Conservation (phyloP, 2,113 vertebrate species). For the Rhinogobius similis region DNA sequence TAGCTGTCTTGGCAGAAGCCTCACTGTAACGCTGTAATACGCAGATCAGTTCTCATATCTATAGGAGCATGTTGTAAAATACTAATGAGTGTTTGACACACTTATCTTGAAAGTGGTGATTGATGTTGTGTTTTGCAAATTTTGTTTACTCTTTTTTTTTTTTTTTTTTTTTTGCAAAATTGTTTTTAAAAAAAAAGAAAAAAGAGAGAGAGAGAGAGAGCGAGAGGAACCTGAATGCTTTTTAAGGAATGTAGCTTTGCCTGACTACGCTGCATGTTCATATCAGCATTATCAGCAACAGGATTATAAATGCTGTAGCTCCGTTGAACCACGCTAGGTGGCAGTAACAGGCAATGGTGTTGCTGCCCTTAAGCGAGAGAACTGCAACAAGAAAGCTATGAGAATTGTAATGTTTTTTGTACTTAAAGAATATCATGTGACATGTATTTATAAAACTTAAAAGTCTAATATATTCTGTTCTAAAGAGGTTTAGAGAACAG, state of each 20-base stretch:
- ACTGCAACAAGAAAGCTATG: conserved; percentile 29
- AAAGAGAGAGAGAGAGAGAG: conserved; percentile 39
- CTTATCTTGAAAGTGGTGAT: conserved; percentile 39
- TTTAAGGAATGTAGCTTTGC: conserved; percentile 76
- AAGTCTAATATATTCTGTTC: conserved; percentile 63
- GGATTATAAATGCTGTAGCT: conserved; percentile 67
- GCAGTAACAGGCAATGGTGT: conserved; percentile 67
- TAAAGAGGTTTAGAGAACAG: conserved; percentile 61
- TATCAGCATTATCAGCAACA: conserved; percentile 52
- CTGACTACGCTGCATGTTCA: conserved; percentile 74
- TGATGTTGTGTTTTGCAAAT: conserved; percentile 10
- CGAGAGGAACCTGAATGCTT: conserved; percentile 44
- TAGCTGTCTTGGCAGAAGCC: not conserved
- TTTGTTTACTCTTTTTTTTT: conserved; percentile 38
- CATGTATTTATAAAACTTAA: conserved; percentile 70
- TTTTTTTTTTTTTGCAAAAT: conserved; percentile 50
- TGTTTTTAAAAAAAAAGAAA: conserved; percentile 48
- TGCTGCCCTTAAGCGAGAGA: conserved; percentile 45
- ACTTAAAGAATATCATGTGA: conserved; percentile 49
- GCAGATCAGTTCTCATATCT: conserved; percentile 33
- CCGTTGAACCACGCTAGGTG: conserved; percentile 77
- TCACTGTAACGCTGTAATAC: conserved; percentile 24
- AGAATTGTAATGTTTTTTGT: conserved; percentile 42
- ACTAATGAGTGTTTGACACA: conserved; percentile 62
- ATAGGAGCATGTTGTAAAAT: conserved; percentile 25